These are phyloP conservation scores for Urocyon cinereoargenteus DNA, from an alignment of 2,797 vertebrate genomes.

Conservation along the genomic window DNA sequence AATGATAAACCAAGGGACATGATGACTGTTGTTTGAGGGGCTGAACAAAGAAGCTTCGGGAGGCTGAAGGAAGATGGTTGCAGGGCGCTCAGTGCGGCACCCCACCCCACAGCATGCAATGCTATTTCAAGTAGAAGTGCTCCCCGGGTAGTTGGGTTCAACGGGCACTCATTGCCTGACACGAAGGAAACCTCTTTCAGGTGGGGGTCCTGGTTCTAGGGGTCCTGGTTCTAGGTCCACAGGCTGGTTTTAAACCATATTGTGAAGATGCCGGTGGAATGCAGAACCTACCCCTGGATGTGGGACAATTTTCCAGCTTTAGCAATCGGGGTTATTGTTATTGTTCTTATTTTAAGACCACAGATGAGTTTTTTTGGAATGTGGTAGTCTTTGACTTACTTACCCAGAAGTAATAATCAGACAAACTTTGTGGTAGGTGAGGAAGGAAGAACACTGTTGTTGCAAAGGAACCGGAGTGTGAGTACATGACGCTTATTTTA, in stretches of 20 bases:
- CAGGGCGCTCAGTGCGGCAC: rapidly evolving
- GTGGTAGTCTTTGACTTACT: not conserved
- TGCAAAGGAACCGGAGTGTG: conserved; percentile 2
- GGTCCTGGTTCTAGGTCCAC: not conserved
- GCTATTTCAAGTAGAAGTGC: conserved; percentile 33
- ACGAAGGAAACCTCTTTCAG: not conserved
- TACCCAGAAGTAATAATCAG: not conserved
- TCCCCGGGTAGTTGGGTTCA: conserved; percentile 61
- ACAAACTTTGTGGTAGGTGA: not conserved
- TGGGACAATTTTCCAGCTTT: too few species aligned
- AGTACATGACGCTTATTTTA: not conserved
- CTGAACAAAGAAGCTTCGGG: not conserved
- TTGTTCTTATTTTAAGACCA: conserved; percentile 31
- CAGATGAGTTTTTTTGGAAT: not conserved
- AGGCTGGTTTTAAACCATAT: not conserved
- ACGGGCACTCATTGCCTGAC: conserved; percentile 28
- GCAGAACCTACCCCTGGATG: not conserved
- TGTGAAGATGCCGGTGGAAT: not conserved
- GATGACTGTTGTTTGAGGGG: not conserved
- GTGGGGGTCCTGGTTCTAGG: not conserved
- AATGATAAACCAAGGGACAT: not conserved
- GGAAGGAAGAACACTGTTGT: conserved; percentile 16
- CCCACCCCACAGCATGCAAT: rapidly evolving
- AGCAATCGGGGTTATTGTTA: not conserved
- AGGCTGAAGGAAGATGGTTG: not conserved